These are phyloP conservation scores for Cyprinodon brontotheroides DNA, from an alignment of 2,113 vertebrate genomes.

Conservation along the genomic window DNA sequence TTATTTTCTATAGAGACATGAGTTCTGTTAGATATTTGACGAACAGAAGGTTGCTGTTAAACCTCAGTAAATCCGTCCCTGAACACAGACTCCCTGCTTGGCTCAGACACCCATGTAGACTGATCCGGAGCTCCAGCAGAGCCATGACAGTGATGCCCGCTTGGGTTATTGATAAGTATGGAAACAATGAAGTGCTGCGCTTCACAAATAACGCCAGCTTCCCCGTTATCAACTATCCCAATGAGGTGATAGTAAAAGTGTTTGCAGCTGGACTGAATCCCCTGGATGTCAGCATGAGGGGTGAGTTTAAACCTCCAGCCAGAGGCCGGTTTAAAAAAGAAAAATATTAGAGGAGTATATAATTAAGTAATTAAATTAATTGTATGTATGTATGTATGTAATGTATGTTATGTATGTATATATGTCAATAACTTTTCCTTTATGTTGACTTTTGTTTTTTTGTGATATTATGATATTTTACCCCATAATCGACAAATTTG, in stretches of 20 bases:
- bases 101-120: constrained; percentile 31
- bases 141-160: constrained; percentile 84
- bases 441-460: no score
- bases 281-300: constrained; percentile 93
- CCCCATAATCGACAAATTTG: no score
- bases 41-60: constrained; percentile 25
- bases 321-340: not conserved
- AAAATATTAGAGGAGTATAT: no score
- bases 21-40: constrained; percentile 20
- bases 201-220: constrained; percentile 85
- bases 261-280: constrained; percentile 91
- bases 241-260: constrained; percentile 93
- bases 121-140: constrained; percentile 69
- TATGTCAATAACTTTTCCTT: no score
- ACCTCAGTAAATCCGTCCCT: not conserved
- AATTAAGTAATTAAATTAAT: no score
- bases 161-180: constrained; percentile 94
- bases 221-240: constrained; percentile 88
- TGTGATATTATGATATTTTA: no score
- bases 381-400: no score
- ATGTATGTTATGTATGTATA: no score
- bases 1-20: constrained; percentile 35
- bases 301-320: constrained; percentile 77
- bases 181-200: constrained; percentile 86
- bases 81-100: not conserved